phyloP scores from a whole-genome alignment of 2,113 vertebrate species.

The Zosterops borbonicus region DNA sequence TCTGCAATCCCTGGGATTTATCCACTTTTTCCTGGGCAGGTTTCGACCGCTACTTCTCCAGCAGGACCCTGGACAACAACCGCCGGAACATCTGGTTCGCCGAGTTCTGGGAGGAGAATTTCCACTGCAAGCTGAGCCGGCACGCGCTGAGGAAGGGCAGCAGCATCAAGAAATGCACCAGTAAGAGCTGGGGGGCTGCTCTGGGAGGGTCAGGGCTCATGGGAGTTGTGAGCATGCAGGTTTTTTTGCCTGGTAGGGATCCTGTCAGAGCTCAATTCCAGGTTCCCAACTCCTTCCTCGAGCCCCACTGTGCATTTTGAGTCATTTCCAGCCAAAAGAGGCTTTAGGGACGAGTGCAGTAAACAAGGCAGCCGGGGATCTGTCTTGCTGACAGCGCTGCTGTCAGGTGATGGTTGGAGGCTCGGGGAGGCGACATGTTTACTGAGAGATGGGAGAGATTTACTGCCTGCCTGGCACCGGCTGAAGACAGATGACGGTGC shows the following conservation, averaged over 20 bases:
- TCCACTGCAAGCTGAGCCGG: slow-evolving; percentile 94
- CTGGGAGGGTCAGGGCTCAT: fast-evolving
- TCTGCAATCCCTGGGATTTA: not conserved
- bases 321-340: slow-evolving; percentile 2
- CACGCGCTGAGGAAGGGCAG: slow-evolving; percentile 91
- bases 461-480: slow-evolving; percentile 59
- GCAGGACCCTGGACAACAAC: slow-evolving; percentile 94
- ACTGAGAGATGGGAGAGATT: slow-evolving; percentile 72
- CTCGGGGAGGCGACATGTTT: slow-evolving; percentile 67
- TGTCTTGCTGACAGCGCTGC: slow-evolving; percentile 71
- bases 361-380: slow-evolving; percentile 67
- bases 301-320: not conserved
- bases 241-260: not conserved
- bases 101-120: slow-evolving; percentile 97
- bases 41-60: slow-evolving; percentile 95
- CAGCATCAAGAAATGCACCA: slow-evolving; percentile 94
- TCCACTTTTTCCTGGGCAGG: slow-evolving; percentile 70
- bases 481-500: slow-evolving; percentile 40
- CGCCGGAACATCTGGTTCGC: slow-evolving; percentile 96
- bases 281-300: not conserved
- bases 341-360: slow-evolving; percentile 45
- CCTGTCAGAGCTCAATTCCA: fast-evolving
- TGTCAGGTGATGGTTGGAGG: slow-evolving; percentile 67
- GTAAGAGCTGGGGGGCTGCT: slow-evolving; percentile 73
- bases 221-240: fast-evolving